phyloP scores from a whole-genome alignment of 2,113 vertebrate species.

The Cinclus mexicanus region DNA sequence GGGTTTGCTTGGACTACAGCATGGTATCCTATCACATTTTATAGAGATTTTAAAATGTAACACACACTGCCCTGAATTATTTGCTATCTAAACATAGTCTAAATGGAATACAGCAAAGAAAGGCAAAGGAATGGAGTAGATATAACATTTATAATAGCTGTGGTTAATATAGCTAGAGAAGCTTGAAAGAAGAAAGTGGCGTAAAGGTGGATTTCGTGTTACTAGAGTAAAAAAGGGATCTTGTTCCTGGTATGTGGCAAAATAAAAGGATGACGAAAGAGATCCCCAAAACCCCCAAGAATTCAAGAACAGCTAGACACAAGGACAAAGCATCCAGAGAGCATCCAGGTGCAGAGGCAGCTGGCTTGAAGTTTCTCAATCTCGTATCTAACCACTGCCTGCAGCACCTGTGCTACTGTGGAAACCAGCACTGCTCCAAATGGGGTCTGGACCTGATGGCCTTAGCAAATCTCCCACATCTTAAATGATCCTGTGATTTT shows the following conservation, averaged over 20 bases:
- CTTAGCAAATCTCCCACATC: neutral
- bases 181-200: neutral
- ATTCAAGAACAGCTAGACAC: neutral
- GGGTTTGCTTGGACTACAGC: neutral
- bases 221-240: neutral
- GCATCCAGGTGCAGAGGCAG: neutral
- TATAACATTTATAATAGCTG: neutral
- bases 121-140: neutral
- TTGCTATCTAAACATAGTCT: neutral
- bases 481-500: neutral
- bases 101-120: neutral
- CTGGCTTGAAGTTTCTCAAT: neutral
- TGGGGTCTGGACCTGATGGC: neutral
- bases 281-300: neutral
- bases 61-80: neutral
- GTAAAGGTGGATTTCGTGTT: neutral
- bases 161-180: neutral
- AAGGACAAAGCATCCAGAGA: neutral
- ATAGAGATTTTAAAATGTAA: neutral
- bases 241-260: neutral
- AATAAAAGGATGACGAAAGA: neutral
- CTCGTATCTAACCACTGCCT: neutral
- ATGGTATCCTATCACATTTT: neutral
- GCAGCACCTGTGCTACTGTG: rapidly evolving
- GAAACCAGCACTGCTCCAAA: neutral